Percentiles rank a stretch among this genome's conserved stretches.
Evolutionary conservation across 1,140 invertebrate species (phyloP).

Genomic region (Drosophila kurseongensis): DNA sequence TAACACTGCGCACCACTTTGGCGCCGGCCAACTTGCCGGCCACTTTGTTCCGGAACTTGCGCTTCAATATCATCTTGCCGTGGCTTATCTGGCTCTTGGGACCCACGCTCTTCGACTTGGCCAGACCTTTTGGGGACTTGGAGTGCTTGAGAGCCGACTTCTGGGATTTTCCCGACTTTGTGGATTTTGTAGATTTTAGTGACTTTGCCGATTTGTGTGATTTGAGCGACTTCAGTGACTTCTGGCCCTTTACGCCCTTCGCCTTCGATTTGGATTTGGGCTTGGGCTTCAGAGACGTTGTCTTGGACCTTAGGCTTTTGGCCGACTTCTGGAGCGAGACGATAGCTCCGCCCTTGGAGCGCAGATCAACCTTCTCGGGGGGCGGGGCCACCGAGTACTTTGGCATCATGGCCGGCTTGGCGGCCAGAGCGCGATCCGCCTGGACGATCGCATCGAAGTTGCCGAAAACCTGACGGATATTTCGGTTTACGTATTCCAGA

Average conservation of each 20-base stretch:
- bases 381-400: slow-evolving; percentile 54
- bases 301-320: slow-evolving; percentile 36
- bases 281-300: neutral
- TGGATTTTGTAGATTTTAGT: slow-evolving; percentile 2
- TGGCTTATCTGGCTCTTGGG: slow-evolving; percentile 21
- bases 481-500: slow-evolving; percentile 74
- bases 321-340: slow-evolving; percentile 18
- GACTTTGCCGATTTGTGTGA: slow-evolving; percentile 37
- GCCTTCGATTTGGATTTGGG: neutral
- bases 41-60: slow-evolving; percentile 38
- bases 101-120: slow-evolving; percentile 22
- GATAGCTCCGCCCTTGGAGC: slow-evolving; percentile 46
- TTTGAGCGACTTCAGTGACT: slow-evolving; percentile 39
- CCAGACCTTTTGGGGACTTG: slow-evolving; percentile 22
- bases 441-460: slow-evolving; percentile 66
- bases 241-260: neutral
- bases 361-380: neutral
- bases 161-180: neutral
- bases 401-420: slow-evolving; percentile 49
- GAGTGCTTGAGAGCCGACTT: slow-evolving; percentile 4
- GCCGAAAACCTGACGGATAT: slow-evolving; percentile 74
- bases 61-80: slow-evolving; percentile 60
- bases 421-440: slow-evolving; percentile 61
- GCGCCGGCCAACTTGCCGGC: slow-evolving; percentile 17
- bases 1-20: slow-evolving; percentile 53